Evolutionary conservation across 2,113 vertebrate species (phyloP).

Genomic region (Caretta caretta): DNA sequence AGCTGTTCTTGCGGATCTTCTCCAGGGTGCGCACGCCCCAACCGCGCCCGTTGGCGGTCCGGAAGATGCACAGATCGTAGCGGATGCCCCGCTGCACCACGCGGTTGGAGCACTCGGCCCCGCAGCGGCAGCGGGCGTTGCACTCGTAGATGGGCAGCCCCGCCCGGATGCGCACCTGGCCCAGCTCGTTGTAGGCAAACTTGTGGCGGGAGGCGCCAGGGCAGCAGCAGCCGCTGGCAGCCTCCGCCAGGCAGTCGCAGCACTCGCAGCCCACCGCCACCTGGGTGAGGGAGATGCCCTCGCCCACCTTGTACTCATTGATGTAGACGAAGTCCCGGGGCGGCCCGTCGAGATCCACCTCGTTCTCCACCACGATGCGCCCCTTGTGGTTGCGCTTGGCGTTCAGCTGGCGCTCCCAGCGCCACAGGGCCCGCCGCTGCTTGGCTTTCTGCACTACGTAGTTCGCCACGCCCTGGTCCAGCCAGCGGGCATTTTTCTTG

Average conservation of each 20-base stretch:
- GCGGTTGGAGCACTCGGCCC: slow-evolving; percentile 88
- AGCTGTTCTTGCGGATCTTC: slow-evolving; percentile 90
- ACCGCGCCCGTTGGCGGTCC: slow-evolving; percentile 88
- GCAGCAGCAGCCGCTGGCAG: slow-evolving; percentile 87
- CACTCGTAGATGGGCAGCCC: slow-evolving; percentile 94
- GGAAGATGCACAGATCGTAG: slow-evolving; percentile 93
- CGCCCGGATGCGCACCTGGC: slow-evolving; percentile 85
- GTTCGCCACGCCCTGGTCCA: slow-evolving; percentile 78
- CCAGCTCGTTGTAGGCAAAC: slow-evolving; percentile 88
- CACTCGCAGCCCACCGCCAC: slow-evolving; percentile 90
- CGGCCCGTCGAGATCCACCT: slow-evolving; percentile 91
- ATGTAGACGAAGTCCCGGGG: slow-evolving; percentile 90
- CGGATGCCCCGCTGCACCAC: slow-evolving; percentile 92
- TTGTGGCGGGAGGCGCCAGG: slow-evolving; percentile 85
- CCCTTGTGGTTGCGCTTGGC: slow-evolving; percentile 85
- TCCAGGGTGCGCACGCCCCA: slow-evolving; percentile 93
- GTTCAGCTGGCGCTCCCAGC: slow-evolving; percentile 88
- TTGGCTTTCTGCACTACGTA: slow-evolving; percentile 86
- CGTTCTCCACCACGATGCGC: slow-evolving; percentile 87
- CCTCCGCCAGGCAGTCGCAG: slow-evolving; percentile 83
- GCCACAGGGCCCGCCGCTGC: slow-evolving; percentile 79
- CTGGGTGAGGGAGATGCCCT: slow-evolving; percentile 82
- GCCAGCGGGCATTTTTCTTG: slow-evolving; percentile 70
- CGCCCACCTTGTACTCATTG: slow-evolving; percentile 89
- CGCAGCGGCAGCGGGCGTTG: slow-evolving; percentile 88